Evolutionary conservation across 2,797 vertebrate genomes (phyloP).

Genomic region (Coluber constrictor): DNA sequence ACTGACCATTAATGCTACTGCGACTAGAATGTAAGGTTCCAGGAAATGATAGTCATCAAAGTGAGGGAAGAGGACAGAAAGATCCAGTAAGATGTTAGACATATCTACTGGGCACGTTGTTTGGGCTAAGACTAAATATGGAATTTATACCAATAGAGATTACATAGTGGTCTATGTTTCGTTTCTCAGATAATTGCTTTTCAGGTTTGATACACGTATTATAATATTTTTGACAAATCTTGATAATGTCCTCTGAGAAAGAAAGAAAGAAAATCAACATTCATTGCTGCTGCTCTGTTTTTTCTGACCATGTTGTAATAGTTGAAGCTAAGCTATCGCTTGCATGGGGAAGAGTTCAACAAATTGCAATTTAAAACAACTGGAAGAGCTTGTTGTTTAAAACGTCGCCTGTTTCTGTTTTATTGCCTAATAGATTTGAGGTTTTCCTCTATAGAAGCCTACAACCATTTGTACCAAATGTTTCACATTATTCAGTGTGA

Average conservation of each 20-base stretch:
- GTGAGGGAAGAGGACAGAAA: background rate
- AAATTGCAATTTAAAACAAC: conserved; percentile 83
- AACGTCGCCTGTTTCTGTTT: conserved; percentile 85
- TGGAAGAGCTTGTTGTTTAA: conserved; percentile 77
- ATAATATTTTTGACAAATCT: background rate
- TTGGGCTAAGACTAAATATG: background rate
- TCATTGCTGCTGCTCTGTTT: too few species aligned
- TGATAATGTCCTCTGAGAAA: background rate
- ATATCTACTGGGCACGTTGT: background rate
- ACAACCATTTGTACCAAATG: conserved; percentile 98
- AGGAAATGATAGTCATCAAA: background rate
- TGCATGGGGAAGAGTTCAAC: conserved; percentile 45
- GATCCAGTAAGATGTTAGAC: background rate
- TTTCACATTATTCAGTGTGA: conserved; percentile 99
- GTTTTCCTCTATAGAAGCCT: conserved; percentile 82
- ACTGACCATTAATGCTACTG: background rate
- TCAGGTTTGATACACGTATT: background rate
- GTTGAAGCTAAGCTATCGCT: conserved; percentile 40
- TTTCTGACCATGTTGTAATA: conserved; percentile 49
- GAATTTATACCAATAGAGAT: background rate
- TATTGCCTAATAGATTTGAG: conserved; percentile 81
- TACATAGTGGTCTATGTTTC: background rate
- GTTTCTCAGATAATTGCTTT: background rate
- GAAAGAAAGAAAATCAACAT: background rate
- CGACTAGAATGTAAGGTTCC: background rate